Conservation (phyloP, 2,113 vertebrate genomes). For the Ursus arctos region DNA sequence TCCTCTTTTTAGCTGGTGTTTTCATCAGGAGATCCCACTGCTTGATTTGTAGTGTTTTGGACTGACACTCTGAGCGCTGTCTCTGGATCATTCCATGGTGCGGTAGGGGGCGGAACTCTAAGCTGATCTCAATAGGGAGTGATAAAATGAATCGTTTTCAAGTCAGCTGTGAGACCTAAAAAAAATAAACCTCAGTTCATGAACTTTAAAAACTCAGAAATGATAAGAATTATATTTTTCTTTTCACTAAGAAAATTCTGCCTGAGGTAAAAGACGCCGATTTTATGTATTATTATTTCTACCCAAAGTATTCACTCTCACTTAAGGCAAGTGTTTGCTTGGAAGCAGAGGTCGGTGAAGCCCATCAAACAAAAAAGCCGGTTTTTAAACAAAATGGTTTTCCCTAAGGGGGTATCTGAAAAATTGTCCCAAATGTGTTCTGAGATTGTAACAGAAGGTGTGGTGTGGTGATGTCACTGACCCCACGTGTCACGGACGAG, state of each 20-base stretch:
- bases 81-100: background rate
- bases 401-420: background rate
- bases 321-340: background rate
- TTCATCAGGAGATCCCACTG: background rate
- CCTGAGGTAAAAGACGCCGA: background rate
- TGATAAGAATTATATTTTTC: background rate
- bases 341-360: background rate
- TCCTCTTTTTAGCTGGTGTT: background rate
- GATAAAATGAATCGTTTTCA: background rate
- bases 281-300: background rate
- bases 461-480: accelerated
- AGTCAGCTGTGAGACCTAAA: background rate
- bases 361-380: background rate
- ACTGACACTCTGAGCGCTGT: background rate
- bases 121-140: background rate
- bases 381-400: background rate
- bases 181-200: background rate
- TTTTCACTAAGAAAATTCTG: background rate
- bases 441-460: background rate
- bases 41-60: background rate
- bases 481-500: accelerated
- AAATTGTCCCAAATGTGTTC: background rate
- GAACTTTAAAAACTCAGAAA: slow-evolving; percentile 15
- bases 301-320: background rate
- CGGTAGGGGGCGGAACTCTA: background rate